Conservation (phyloP, 2,113 vertebrate species). For the Anoura caudifer region DNA sequence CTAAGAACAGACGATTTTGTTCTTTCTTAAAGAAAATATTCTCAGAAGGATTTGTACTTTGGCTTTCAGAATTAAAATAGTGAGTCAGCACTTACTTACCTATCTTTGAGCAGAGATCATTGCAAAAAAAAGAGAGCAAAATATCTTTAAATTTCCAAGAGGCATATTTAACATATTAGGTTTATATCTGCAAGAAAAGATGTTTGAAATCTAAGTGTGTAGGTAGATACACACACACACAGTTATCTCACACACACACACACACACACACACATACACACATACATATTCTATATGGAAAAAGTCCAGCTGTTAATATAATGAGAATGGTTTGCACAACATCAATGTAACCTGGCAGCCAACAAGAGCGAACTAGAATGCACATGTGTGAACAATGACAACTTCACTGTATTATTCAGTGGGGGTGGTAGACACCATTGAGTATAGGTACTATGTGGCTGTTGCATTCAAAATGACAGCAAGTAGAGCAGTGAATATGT, state of each 20-base stretch:
- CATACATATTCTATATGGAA: background rate
- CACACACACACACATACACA: background rate
- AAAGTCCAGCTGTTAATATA: too few species aligned
- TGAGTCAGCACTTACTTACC: background rate
- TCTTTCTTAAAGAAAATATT: slow-evolving; percentile 7
- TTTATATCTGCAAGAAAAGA: background rate
- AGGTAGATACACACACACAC: background rate
- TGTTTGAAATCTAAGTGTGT: background rate
- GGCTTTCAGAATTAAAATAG: background rate
- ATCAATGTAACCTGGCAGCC: too few species aligned
- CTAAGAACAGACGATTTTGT: background rate
- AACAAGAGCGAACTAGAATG: too few species aligned
- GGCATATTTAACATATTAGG: background rate
- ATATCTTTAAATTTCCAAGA: background rate
- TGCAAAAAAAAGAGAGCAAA: background rate
- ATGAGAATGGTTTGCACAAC: too few species aligned
- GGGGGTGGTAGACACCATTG: too few species aligned
- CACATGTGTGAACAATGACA: too few species aligned
- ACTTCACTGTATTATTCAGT: too few species aligned
- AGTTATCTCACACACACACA: background rate
- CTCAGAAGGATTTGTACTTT: background rate
- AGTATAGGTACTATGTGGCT: too few species aligned
- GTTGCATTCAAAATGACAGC: too few species aligned
- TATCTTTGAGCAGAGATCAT: background rate
- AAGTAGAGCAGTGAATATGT: too few species aligned